Conservation (phyloP, 2,888 invertebrate genomes). For the Mycalesis mineus region DNA sequence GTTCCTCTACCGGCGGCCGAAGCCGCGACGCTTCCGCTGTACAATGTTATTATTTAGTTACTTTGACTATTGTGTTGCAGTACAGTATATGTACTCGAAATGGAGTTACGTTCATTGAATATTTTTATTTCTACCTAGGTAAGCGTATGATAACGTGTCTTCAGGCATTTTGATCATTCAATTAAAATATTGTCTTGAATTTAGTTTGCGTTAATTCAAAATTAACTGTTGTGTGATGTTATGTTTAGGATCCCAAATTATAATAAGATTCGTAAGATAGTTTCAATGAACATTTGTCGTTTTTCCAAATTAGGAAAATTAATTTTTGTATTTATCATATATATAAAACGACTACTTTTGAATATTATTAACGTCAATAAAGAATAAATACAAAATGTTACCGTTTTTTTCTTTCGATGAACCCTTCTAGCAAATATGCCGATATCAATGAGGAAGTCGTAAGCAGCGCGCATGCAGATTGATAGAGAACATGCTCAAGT, state of each 20-base stretch:
- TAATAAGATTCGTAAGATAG: neutral
- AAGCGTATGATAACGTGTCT: too few species aligned
- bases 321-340: slow-evolving; percentile 51
- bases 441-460: too few species aligned
- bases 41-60: slow-evolving; percentile 18
- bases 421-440: too few species aligned
- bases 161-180: neutral
- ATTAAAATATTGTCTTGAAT: slow-evolving; percentile 21
- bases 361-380: slow-evolving; percentile 67
- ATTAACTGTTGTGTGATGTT: slow-evolving; percentile 31
- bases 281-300: slow-evolving; percentile 15
- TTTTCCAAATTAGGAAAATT: slow-evolving; percentile 31
- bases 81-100: too few species aligned
- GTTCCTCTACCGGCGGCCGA: slow-evolving; percentile 42
- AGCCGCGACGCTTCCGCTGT: neutral
- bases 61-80: slow-evolving; percentile 8
- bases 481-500: too few species aligned
- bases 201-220: slow-evolving; percentile 31
- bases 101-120: too few species aligned
- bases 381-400: slow-evolving; percentile 32
- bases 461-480: too few species aligned
- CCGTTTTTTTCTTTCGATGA: neutral
- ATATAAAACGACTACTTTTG: slow-evolving; percentile 54
- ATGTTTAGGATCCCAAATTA: slow-evolving; percentile 20
- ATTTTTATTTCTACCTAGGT: too few species aligned